These are phyloP conservation scores for Pectinophora gossypiella DNA, from an alignment of 1,140 invertebrate genomes.

Conservation along the genomic window DNA sequence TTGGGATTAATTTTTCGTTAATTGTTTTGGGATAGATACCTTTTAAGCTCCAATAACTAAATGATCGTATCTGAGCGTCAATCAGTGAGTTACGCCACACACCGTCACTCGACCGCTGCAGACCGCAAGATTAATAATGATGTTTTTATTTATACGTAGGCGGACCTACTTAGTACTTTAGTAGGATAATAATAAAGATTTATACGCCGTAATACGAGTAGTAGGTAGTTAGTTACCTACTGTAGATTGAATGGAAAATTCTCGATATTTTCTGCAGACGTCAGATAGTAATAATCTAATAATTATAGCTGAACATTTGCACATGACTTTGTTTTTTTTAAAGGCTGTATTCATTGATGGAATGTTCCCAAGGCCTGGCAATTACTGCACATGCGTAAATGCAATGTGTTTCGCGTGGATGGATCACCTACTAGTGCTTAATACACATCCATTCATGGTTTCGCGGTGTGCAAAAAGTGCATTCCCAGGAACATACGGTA, in stretches of 20 bases:
- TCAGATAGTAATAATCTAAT: neutral
- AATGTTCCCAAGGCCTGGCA: neutral
- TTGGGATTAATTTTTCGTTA: conserved; percentile 57
- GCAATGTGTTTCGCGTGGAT: conserved; percentile 10
- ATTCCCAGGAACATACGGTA: neutral
- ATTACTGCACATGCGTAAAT: neutral
- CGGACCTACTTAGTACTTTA: too few species aligned
- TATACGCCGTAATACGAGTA: too few species aligned
- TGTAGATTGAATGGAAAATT: too few species aligned
- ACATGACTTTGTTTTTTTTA: neutral
- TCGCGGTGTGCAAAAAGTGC: neutral
- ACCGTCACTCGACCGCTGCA: too few species aligned
- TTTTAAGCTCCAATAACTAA: conserved; percentile 26
- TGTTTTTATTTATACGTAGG: too few species aligned
- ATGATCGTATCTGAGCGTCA: conserved; percentile 20
- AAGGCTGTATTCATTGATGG: neutral
- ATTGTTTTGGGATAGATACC: conserved; percentile 53
- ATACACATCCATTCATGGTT: conserved; percentile 8
- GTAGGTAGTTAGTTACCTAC: too few species aligned
- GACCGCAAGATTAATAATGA: too few species aligned
- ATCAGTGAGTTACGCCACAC: neutral
- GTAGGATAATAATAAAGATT: too few species aligned
- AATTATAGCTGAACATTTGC: neutral
- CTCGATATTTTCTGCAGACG: neutral
- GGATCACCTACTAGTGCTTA: conserved; percentile 20